Evolutionary conservation across 2,888 invertebrate species (phyloP).

Genomic region (Platycheirus albimanus): DNA sequence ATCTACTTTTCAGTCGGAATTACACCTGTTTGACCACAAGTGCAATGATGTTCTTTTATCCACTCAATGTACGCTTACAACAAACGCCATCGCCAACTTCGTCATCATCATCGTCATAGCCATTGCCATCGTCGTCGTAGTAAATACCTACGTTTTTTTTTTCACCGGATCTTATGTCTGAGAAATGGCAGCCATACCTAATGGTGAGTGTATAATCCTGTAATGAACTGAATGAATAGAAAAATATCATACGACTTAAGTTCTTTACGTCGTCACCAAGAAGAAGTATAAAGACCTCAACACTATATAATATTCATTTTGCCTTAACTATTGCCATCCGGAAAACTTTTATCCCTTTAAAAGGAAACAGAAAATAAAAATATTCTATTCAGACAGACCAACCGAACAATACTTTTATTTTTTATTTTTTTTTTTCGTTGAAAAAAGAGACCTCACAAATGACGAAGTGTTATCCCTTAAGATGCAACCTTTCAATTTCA

Average conservation of each 20-base stretch:
- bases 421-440: neutral
- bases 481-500: conserved; percentile 67
- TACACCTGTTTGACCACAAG: conserved; percentile 63
- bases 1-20: conserved; percentile 49
- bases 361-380: neutral
- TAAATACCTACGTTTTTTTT: neutral
- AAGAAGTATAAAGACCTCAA: conserved; percentile 29
- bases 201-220: conserved; percentile 71
- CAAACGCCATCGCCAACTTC: neutral
- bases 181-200: conserved; percentile 67
- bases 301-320: conserved; percentile 23
- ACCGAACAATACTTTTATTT: no score
- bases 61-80: conserved; percentile 42
- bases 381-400: conserved; percentile 25
- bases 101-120: neutral
- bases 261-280: conserved; percentile 22
- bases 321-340: conserved; percentile 41
- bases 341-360: conserved; percentile 34
- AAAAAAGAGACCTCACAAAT: conserved; percentile 50
- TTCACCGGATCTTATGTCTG: conserved; percentile 11
- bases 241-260: conserved; percentile 48
- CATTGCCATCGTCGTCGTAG: neutral
- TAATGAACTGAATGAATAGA: conserved; percentile 66
- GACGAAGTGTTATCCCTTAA: conserved; percentile 49
- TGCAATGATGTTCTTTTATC: conserved; percentile 11